Base-by-base conservation (phyloP, 1,140 invertebrate genomes). In the Aleiodes sp. region DNA sequence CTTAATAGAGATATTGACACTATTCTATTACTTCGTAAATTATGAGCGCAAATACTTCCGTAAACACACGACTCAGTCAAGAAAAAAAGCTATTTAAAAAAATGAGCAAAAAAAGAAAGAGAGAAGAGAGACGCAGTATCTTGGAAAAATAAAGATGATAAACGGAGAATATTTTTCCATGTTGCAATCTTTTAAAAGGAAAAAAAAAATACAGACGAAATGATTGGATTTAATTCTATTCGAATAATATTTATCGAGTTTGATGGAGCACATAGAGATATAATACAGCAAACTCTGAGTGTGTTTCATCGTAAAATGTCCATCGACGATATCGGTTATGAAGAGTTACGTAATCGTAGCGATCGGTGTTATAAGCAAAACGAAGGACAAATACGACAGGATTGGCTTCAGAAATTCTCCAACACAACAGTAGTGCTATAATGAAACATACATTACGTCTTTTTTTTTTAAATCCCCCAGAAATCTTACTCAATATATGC, bases 321-420 rank as follows among this genome's bases (percentile, higher is more conserved):
- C 77, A 76, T 78, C 75, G 16, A 46, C 41, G 41, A 46, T 46
- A 46, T 46, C 8, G 16, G 16, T 46, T 19, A 46, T 46, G 41
- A 46, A 9, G 41, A 19, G 74, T 83, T 84, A 82, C 81, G 80
- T 78, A 84, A 84, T 71, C 78, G 72, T 78, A 78, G 74, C 74
- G 79, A 83, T 79, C 79, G 33, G 61, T 63, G 81, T 80, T 80
- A 81, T 77, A 71, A 80, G 73, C 76, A 76, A 67, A 61, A 73
- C 75, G 80, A 83, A 83, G 82, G 81, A 83, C 81, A 76, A 77
- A 70, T 78, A 75, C 77, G 76, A 81, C 78, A 78, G 75, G 73
- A 75, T 71, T 57, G 66, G 70, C 74, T 77, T 76, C 75, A 74
- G 74, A 78, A 77, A 78, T 76, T 75, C 70, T 75, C 41, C 24